phyloP scores from a whole-genome alignment of 2,797 vertebrate species.

The Sebastolobus altivelis region DNA sequence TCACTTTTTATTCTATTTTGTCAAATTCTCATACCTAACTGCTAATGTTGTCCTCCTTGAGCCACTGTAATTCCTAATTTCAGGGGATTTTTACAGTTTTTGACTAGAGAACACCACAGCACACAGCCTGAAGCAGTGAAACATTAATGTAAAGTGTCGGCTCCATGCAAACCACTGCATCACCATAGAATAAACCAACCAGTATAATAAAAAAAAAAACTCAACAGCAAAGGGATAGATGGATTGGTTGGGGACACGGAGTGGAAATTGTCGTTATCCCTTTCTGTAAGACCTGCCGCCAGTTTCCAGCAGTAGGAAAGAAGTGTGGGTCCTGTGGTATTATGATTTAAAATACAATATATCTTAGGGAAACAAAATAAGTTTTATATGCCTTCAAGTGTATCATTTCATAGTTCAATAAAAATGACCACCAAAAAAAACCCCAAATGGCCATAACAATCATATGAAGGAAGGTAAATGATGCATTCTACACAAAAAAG shows the following conservation, averaged over 20 bases:
- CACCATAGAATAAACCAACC: conserved; percentile 56
- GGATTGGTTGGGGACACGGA: conserved; percentile 49
- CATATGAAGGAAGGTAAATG: conserved; percentile 17
- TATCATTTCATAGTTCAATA: conserved; percentile 53
- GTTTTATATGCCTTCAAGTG: conserved; percentile 43
- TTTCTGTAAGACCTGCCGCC: conserved; percentile 35
- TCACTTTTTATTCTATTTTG: conserved; percentile 14
- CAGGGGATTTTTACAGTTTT: conserved; percentile 17
- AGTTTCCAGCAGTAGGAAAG: conserved; percentile 62
- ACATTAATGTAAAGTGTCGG: conserved; percentile 46
- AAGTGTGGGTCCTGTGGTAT: conserved; percentile 51
- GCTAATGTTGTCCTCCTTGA: conserved; percentile 8
- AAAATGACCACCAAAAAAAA: conserved; percentile 36
- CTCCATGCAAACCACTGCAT: conserved; percentile 43
- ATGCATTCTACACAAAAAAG: conserved; percentile 12
- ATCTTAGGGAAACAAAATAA: conserved; percentile 43
- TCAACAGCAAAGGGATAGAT: conserved; percentile 49
- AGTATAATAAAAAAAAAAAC: conserved; percentile 49
- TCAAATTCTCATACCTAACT: conserved; percentile 10
- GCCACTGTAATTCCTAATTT: conserved; percentile 11
- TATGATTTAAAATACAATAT: conserved; percentile 62
- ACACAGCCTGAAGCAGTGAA: conserved; percentile 39
- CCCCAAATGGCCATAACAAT: conserved; percentile 24
- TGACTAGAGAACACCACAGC: conserved; percentile 37
- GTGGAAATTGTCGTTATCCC: conserved; percentile 42